phyloP scores from a whole-genome alignment of 2,888 invertebrate genomes.

The Callinectes sapidus region DNA sequence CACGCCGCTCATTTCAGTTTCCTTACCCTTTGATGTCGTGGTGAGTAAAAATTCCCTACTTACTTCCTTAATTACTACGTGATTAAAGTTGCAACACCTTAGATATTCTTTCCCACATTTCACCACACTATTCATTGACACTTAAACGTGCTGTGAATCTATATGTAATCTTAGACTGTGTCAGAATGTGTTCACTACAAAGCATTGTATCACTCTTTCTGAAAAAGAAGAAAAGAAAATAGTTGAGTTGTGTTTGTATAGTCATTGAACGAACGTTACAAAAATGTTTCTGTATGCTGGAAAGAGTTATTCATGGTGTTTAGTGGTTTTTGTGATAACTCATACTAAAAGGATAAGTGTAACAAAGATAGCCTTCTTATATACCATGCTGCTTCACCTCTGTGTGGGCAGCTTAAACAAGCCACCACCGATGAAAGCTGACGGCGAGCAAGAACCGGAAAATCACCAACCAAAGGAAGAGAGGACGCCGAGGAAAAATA shows the following conservation, averaged over 20 bases:
- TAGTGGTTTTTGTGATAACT: background rate
- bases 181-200: background rate
- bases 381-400: background rate
- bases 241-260: background rate
- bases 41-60: background rate
- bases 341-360: background rate
- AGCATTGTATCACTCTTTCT: background rate
- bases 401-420: background rate
- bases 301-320: background rate
- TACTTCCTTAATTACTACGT: background rate
- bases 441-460: background rate
- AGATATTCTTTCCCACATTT: background rate
- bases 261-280: no score
- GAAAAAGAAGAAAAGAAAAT: background rate
- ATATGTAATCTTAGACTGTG: background rate
- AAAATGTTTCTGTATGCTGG: background rate
- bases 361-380: background rate
- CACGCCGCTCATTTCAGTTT: background rate
- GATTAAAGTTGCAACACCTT: background rate
- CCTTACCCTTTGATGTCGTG: background rate
- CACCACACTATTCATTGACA: background rate
- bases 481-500: background rate
- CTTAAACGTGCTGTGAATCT: background rate
- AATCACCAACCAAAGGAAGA: background rate
- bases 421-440: background rate